Conservation (phyloP, 2,888 invertebrate genomes). For the Conchocele bisecta region DNA sequence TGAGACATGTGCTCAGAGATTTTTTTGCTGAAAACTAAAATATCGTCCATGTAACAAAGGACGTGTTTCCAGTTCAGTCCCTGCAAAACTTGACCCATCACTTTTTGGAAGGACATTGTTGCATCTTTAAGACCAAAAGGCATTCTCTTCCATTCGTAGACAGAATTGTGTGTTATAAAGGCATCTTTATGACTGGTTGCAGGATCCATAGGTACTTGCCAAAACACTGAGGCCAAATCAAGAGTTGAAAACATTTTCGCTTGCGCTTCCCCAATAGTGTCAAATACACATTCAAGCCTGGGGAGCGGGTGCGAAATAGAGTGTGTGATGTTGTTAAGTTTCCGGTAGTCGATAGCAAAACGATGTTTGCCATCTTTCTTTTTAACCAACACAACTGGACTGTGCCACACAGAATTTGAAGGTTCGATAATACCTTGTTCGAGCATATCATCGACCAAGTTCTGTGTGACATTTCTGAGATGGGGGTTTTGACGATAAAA, state of each 20-base stretch:
- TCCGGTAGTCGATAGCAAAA: constrained; percentile 43
- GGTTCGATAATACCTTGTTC: constrained; percentile 28
- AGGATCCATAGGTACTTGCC: constrained; percentile 40
- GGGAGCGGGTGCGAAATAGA: constrained; percentile 26
- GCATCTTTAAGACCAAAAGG: constrained; percentile 60
- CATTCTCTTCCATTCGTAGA: constrained; percentile 45
- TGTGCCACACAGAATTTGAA: constrained; percentile 41
- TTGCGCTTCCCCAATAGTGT: constrained; percentile 23
- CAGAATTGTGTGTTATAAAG: constrained; percentile 47
- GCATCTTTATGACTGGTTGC: constrained; percentile 42
- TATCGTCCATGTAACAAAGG: constrained; percentile 61
- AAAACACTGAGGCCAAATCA: constrained; percentile 33
- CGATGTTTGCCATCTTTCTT: constrained; percentile 26
- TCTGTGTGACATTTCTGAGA: neutral
- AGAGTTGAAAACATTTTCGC: constrained; percentile 16
- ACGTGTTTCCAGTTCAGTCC: constrained; percentile 55
- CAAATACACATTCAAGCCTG: constrained; percentile 37
- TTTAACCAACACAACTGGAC: constrained; percentile 21
- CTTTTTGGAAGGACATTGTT: constrained; percentile 44
- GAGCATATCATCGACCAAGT: constrained; percentile 27
- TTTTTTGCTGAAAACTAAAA: constrained; percentile 44
- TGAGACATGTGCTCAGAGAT: constrained; percentile 51
- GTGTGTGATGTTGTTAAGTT: constrained; percentile 27
- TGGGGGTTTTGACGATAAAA: constrained; percentile 22
- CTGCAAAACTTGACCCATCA: constrained; percentile 45